Evolutionary conservation across 1,140 invertebrate species (phyloP), one percentile per base, ranked within the genome.

Genomic region (Drosophila ambigua): DNA sequence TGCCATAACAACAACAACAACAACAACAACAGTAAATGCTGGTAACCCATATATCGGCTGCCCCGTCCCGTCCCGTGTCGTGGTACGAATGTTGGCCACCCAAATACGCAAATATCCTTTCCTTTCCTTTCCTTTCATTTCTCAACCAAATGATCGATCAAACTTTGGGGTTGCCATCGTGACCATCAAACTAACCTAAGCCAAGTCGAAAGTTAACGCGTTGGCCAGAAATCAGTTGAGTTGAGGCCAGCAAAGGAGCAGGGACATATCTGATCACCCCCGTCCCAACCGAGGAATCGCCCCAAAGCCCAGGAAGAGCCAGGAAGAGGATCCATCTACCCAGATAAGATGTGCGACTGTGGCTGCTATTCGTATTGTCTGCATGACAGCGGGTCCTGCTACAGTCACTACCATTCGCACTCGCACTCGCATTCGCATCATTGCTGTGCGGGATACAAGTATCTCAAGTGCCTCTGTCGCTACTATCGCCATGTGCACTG

Each of bases 201-300:
- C 72, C 79, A 88, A 88, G 79, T 77, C 39, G 84, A 88, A 88
- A 88, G 72, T 6, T 50, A 46, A 67, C 79, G 83, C 76, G 83
- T 77, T 78, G 78, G 83, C 79, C 79, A 88, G 76, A 88, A 88
- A 88, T 83, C 83, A 88, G 83, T 88, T 83, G 52, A 69, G 72
- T 54, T 66, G 49, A 54, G 77, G 76, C 61, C 55, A 65, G 61
- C 83, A 51, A 75, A 77, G 58, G 63, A 51, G 76, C 68, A 51
- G 67, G 72, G 65, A 81, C 73, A 67, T 4, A 16, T 8, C 67
- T 35, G 54, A 49, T 28, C 31, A 44, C 16, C 48, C 45, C 26
- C 5, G 5, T 1, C 5, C 16, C 26, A 39, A 1, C 28, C 15
- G 16, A 16, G 16, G 16, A 16, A 16, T 16, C 16, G 0, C 16